Evolutionary conservation across 2,797 vertebrate species (phyloP), one percentile per base, ranked within the genome.

Genomic region (Malacoraja senta): DNA sequence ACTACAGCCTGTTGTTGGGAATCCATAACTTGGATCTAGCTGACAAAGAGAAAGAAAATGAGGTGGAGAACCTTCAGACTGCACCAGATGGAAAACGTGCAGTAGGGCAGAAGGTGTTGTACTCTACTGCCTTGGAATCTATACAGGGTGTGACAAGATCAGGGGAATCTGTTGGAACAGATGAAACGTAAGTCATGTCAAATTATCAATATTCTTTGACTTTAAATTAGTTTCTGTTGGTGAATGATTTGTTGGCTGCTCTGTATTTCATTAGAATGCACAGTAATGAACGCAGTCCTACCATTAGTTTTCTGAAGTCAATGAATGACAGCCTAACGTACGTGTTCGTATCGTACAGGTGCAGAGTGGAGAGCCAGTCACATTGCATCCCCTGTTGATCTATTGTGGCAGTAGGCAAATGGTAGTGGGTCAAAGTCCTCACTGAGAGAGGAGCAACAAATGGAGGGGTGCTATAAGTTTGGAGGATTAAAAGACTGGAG

Each of bases 71-170:
- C 63, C 97, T 95, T 24, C 97, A 97, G 94, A 97, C 95, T 0
- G 88, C 95, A 35, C 96, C 96, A 0, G 98, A 99, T 0, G 94
- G 97, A 3, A 98, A 97, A 96, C 97, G 98, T 29, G 97, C 97
- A 0, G 97, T 97, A 76, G 96, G 96, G 83, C 99, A 99, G 95
- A 98, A 97, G 93, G 98, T 99, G 94, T 98, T 99, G 74, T 99
- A 99, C 96, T 99, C 98, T 93, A 99, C 99, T 0, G 98, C 99
- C 74, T 97, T 99, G 98, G 99, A 99, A 95, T 99, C 99, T 91
- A 99, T 99, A 96, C 99, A 99, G 95, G 99, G 99, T 93, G 98
- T 98, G 84, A 98, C 98, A 95, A 99, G 97, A 94, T 96, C 98
- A 0, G 98, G 97, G 0, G 98, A 99, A 44, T 97, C 96, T 0